Base-by-base conservation (phyloP, 2,113 vertebrate species). In the Solea senegalensis region DNA sequence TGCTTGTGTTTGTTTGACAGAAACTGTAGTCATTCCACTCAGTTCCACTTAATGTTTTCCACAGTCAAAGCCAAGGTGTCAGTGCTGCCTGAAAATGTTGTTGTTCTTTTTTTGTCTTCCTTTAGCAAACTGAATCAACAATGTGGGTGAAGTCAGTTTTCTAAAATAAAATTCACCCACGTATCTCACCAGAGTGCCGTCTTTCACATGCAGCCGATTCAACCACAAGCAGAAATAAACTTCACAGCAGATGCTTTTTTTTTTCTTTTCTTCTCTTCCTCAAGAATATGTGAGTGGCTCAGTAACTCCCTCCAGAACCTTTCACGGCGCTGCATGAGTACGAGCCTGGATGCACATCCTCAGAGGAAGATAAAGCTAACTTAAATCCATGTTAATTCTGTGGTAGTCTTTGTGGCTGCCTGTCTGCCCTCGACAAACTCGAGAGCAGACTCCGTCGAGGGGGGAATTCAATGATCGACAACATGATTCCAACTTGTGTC, bases 351-450 rank as follows among this genome's bases (percentile, higher is more conserved):
- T 90, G 79, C 83, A 65, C 78, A 71, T 84, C 66, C 69, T 86
- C 68, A 50, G 78, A 84, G 78, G 78, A 65, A 81, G 87, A 91
- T 90, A 89, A 85, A 80, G 87, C 87, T 87, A 70, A 71, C 81
- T 82, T 86, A 81, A 89, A 90, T 82, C 89, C 70, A 21, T 79
- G 83, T 87, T 81, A 69, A 89, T 85, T 89, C 85, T 81, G 84
- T 80, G 82, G 78, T 87, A 75, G 86, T 80, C 80, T 82, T 71
- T 68, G 61, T 81, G 78, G 85, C 85, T 87, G 81, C 55, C 77
- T 63, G 83, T 54, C 73, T 86, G 86, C 83, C 76, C 76, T 41
- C 26, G 54, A n/a, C 72, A 76, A 76, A 76, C 82, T 62, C 62
- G 12, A 53, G 53, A 69, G 57, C 81, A 65, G 48, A 64, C 65